These are phyloP conservation scores for Sapayoa aenigma DNA, from an alignment of 2,113 vertebrate genomes.

Conservation along the genomic window DNA sequence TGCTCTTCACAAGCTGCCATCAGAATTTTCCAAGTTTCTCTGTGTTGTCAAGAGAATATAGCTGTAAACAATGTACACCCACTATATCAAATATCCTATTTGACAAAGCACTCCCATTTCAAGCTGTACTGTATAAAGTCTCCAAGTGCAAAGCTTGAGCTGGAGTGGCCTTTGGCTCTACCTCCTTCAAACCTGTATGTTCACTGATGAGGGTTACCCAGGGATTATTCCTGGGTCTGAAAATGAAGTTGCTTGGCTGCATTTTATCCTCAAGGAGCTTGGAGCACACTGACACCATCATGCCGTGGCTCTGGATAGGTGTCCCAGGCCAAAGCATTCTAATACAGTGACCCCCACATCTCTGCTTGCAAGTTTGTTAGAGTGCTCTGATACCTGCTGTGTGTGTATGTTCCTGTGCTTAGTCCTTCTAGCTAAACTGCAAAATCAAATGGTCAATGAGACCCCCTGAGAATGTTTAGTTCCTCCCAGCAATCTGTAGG, in stretches of 20 bases:
- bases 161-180: background rate
- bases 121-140: background rate
- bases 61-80: conserved; percentile 1
- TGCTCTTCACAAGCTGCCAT: background rate
- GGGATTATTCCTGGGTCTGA: background rate
- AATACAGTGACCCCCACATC: accelerated
- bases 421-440: background rate
- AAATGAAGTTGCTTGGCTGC: background rate
- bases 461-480: background rate
- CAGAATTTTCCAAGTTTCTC: background rate
- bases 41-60: background rate
- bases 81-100: background rate
- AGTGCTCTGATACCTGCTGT: background rate
- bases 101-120: background rate
- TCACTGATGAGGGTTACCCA: background rate
- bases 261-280: background rate
- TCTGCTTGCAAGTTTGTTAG: background rate
- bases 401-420: background rate
- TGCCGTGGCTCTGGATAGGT: background rate
- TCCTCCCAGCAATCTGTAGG: background rate
- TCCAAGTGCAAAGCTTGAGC: background rate
- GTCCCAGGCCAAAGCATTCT: background rate
- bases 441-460: background rate
- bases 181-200: background rate
- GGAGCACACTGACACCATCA: background rate